Evolutionary conservation across 2,113 vertebrate species (phyloP).

Genomic region (Mohoua ochrocephala): DNA sequence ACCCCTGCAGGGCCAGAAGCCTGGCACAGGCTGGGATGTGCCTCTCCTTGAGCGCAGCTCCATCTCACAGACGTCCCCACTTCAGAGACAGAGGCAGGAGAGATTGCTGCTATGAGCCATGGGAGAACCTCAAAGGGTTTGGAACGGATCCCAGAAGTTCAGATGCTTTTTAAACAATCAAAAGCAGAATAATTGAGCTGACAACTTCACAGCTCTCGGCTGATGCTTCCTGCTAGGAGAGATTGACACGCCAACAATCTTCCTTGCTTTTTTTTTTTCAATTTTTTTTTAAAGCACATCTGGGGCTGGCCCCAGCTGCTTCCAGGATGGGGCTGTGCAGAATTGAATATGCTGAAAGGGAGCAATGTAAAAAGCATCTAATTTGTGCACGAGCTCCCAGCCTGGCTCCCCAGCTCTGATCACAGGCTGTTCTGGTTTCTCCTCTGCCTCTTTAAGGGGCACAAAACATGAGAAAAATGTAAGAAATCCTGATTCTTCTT

Average conservation of each 20-base stretch:
- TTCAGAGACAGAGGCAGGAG: not conserved
- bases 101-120: not conserved
- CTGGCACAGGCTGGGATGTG: not conserved
- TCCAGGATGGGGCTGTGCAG: conserved; percentile 9
- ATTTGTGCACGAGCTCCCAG: not conserved
- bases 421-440: conserved; percentile 5
- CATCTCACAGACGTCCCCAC: not conserved
- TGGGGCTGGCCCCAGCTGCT: conserved; percentile 50
- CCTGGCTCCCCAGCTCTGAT: not conserved
- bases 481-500: not conserved
- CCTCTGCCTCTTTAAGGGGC: not conserved
- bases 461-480: not conserved
- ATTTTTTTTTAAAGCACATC: conserved; percentile 37
- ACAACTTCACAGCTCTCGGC: conserved; percentile 45
- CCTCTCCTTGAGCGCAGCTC: not conserved
- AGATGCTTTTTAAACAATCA: conserved; percentile 56
- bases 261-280: not conserved
- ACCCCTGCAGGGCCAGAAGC: not conserved
- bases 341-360: conserved; percentile 33
- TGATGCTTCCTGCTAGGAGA: conserved; percentile 56
- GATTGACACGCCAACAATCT: conserved; percentile 33
- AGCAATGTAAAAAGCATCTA: conserved; percentile 11
- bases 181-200: conserved; percentile 58
- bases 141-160: conserved; percentile 52
- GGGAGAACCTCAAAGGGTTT: conserved; percentile 45